Percentiles rank a stretch among this genome's conserved stretches.
Evolutionary conservation across 2,113 vertebrate genomes (phyloP).

Genomic region (Psammodynastes pulverulentus): DNA sequence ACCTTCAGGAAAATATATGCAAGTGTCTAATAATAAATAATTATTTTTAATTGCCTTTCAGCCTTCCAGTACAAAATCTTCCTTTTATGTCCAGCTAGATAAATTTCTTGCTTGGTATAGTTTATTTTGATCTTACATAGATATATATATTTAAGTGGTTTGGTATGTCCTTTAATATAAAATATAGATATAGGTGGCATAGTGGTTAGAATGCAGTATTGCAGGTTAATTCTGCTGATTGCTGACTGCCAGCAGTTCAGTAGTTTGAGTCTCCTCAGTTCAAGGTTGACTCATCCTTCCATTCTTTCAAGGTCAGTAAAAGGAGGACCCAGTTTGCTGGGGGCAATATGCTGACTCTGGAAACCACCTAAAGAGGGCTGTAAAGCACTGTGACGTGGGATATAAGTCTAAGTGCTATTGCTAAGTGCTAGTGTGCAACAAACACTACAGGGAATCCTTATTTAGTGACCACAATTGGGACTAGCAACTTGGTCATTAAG

Average conservation of each 20-base stretch:
- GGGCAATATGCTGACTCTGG: background rate
- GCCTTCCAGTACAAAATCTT: background rate
- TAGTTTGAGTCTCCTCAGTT: too few species aligned
- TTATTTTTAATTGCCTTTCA: background rate
- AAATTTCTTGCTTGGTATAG: background rate
- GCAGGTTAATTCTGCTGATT: too few species aligned
- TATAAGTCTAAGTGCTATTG: background rate
- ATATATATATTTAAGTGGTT: background rate
- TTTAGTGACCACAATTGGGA: background rate
- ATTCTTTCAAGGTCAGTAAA: too few species aligned
- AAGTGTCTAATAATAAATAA: background rate
- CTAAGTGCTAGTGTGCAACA: background rate
- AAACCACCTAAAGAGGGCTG: background rate
- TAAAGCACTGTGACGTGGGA: background rate
- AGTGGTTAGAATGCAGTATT: too few species aligned
- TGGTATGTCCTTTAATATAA: background rate
- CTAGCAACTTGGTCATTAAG: background rate
- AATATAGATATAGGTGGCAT: background rate
- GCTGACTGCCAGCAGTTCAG: too few species aligned
- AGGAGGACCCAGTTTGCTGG: too few species aligned
- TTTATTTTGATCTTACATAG: background rate
- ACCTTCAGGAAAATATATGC: background rate
- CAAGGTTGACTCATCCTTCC: too few species aligned
- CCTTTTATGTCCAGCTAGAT: background rate
- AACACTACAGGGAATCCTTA: background rate